phyloP scores from a whole-genome alignment of 2,113 vertebrate genomes.

The Salminus brasiliensis region DNA sequence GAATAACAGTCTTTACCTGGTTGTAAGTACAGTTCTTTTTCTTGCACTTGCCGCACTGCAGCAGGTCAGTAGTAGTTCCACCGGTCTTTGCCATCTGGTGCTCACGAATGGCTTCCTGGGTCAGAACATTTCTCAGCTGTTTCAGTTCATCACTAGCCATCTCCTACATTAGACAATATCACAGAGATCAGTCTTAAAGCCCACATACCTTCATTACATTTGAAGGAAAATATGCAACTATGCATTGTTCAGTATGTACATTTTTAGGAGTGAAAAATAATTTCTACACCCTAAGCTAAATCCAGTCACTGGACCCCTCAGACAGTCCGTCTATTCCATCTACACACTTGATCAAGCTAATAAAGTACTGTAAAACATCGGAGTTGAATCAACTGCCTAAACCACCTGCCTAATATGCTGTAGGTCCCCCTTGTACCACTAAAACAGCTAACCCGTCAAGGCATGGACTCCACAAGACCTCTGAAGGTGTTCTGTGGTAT shows the following conservation, averaged over 20 bases:
- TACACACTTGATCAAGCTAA: neutral
- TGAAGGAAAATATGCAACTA: neutral
- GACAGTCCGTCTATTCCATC: neutral
- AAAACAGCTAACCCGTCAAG: too few species aligned
- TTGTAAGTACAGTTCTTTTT: conserved; percentile 97
- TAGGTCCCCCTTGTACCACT: too few species aligned
- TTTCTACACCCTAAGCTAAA: too few species aligned
- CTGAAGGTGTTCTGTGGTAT: too few species aligned
- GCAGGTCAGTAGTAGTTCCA: conserved; percentile 89
- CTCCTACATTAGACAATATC: conserved; percentile 75
- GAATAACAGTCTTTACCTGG: conserved; percentile 57
- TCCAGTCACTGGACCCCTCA: neutral
- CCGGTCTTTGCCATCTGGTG: conserved; percentile 99
- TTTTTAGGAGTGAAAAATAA: too few species aligned
- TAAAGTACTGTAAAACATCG: neutral
- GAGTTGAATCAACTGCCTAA: too few species aligned
- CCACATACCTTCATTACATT: neutral
- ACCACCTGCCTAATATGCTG: too few species aligned
- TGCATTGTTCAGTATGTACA: too few species aligned
- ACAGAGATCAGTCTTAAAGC: neutral
- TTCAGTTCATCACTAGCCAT: conserved; percentile 98
- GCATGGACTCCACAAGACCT: too few species aligned
- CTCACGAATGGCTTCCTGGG: conserved; percentile 95
- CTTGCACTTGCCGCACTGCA: conserved; percentile 94
- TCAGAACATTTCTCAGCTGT: conserved; percentile 88